Conservation (phyloP, 2,797 vertebrate species). For the Benthosema pterotum region DNA sequence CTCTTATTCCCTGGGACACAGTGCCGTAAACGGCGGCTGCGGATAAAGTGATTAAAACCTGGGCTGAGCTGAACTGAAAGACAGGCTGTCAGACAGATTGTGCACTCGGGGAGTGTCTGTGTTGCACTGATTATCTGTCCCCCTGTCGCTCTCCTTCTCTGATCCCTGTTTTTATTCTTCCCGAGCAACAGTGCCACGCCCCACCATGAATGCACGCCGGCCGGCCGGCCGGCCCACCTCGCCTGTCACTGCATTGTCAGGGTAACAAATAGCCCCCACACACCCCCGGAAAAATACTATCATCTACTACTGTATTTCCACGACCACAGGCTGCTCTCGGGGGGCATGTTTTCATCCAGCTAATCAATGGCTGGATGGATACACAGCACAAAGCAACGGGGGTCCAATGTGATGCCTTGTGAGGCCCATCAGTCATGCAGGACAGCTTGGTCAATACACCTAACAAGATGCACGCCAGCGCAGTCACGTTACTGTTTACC, state of each 20-base stretch:
- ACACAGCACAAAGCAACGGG: conserved; percentile 11
- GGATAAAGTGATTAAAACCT: conserved; percentile 68
- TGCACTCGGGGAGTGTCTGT: conserved; percentile 34
- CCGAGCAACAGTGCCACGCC: conserved; percentile 36
- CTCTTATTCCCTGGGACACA: conserved; percentile 55
- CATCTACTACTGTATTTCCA: conserved; percentile 32
- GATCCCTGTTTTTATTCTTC: conserved; percentile 28
- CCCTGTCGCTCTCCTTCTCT: conserved; percentile 33
- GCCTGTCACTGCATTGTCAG: conserved; percentile 31
- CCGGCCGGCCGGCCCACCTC: not conserved
- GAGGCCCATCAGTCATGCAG: conserved; percentile 14
- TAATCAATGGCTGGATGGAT: conserved; percentile 44
- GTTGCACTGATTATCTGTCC: conserved; percentile 50
- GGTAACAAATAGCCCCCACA: conserved; percentile 51
- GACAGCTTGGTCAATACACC: conserved; percentile 18
- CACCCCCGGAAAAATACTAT: conserved; percentile 34
- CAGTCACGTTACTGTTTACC: conserved; percentile 1
- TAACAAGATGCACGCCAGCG: conserved; percentile 8
- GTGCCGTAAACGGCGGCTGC: conserved; percentile 69
- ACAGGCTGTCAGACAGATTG: conserved; percentile 41
- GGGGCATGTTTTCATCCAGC: conserved; percentile 42
- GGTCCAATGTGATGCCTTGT: conserved; percentile 6
- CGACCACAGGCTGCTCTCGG: conserved; percentile 47
- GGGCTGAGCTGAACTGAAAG: conserved; percentile 41
- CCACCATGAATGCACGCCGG: conserved; percentile 15